Evolutionary conservation across 1,140 invertebrate genomes (phyloP).

Genomic region (Microplitis demolitor): DNA sequence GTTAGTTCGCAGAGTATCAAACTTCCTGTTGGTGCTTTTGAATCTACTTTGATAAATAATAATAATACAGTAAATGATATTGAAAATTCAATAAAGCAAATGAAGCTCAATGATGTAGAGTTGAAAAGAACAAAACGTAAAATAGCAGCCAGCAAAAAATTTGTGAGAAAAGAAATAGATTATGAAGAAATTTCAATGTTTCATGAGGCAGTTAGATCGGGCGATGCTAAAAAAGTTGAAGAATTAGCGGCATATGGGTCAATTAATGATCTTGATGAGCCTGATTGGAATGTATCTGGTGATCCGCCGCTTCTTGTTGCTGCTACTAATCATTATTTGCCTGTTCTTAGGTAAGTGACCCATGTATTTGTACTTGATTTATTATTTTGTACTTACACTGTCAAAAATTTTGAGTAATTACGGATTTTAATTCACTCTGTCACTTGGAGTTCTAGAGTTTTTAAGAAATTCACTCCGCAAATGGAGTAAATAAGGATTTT

Average conservation of each 20-base stretch:
- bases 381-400: neutral
- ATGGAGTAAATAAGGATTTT: too few relatives aligned
- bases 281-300: conserved; percentile 56
- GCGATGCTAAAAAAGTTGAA: conserved; percentile 42
- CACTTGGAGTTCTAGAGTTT: too few relatives aligned
- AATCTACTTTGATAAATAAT: neutral
- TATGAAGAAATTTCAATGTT: conserved; percentile 33
- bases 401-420: neutral
- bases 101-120: neutral
- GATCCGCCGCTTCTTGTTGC: conserved; percentile 56
- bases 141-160: conserved; percentile 8
- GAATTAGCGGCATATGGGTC: conserved; percentile 42
- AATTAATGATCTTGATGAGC: conserved; percentile 52
- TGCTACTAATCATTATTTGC: conserved; percentile 49
- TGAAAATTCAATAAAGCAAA: conserved; percentile 10
- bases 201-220: conserved; percentile 48
- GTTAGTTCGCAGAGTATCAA: neutral
- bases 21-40: neutral
- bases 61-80: conserved; percentile 6
- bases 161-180: conserved; percentile 13
- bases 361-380: neutral
- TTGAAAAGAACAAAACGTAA: neutral
- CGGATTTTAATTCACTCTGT: neutral
- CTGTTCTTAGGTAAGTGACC: conserved; percentile 47
- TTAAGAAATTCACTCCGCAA: too few relatives aligned